These are phyloP conservation scores for Melieria crassipennis DNA, from an alignment of 2,888 invertebrate genomes.

Conservation along the genomic window DNA sequence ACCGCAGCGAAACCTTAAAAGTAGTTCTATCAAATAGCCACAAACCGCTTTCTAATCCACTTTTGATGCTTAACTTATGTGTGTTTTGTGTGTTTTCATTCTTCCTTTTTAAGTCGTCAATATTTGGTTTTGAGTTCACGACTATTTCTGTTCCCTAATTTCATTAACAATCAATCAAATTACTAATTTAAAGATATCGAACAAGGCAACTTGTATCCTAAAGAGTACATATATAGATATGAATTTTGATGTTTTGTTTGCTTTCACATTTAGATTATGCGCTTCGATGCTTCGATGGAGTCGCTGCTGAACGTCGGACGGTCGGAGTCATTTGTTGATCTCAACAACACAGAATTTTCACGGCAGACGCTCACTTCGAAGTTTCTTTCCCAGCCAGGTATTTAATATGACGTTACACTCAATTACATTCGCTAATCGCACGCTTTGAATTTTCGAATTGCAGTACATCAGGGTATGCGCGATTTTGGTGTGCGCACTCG, in stretches of 20 bases:
- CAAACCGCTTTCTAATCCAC: constrained; percentile 20
- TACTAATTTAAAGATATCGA: neutral
- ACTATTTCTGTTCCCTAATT: constrained; percentile 17
- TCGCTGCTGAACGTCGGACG: constrained; percentile 78
- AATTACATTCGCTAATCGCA: neutral
- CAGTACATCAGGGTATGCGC: constrained; percentile 53
- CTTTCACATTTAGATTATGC: constrained; percentile 74
- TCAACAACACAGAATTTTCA: constrained; percentile 73
- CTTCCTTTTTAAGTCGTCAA: constrained; percentile 1
- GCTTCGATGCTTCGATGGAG: constrained; percentile 82
- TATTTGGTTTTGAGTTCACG: constrained; percentile 20
- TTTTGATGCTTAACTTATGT: constrained; percentile 19
- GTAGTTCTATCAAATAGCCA: too few relatives aligned
- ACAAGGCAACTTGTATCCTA: neutral
- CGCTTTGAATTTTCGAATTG: constrained; percentile 12
- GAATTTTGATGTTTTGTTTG: neutral
- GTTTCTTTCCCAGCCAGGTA: constrained; percentile 58
- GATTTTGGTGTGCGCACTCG: constrained; percentile 62
- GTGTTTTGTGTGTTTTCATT: constrained; percentile 26
- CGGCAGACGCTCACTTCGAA: constrained; percentile 46
- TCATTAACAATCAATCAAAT: neutral
- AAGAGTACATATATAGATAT: neutral
- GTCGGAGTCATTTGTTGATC: constrained; percentile 85
- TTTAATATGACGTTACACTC: neutral
- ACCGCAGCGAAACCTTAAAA: too few relatives aligned